Evolutionary conservation across 2,797 vertebrate genomes (phyloP).

Genomic region (Pantherophis vulpinus): DNA sequence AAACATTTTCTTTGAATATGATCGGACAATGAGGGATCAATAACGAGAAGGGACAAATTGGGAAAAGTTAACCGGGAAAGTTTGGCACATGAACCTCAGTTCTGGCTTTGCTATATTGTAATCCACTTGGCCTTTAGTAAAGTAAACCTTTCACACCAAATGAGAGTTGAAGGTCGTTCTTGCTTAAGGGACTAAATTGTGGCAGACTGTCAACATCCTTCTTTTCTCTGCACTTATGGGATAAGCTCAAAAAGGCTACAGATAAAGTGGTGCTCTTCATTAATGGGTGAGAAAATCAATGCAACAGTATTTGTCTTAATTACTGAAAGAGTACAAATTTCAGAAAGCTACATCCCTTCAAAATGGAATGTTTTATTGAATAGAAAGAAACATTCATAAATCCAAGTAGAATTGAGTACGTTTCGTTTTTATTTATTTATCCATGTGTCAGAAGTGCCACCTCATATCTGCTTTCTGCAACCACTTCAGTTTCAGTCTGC

Average conservation of each 20-base stretch:
- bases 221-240: background rate
- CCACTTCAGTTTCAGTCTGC: background rate
- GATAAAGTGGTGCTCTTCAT: background rate
- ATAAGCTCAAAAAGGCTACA: background rate
- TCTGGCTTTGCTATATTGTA: background rate
- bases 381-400: background rate
- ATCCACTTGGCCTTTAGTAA: background rate
- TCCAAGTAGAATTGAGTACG: background rate
- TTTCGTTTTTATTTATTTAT: background rate
- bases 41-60: background rate
- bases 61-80: background rate
- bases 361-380: background rate
- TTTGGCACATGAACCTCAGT: background rate
- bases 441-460: background rate
- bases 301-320: background rate
- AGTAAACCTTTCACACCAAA: background rate
- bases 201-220: background rate
- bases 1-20: background rate
- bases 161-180: background rate
- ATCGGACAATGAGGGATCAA: background rate
- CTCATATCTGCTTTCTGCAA: background rate
- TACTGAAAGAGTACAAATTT: background rate
- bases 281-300: background rate
- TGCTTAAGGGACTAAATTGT: background rate
- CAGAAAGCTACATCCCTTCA: background rate